Evolutionary conservation across 2,888 invertebrate genomes (phyloP).

Genomic region (Eupithecia exiguata): DNA sequence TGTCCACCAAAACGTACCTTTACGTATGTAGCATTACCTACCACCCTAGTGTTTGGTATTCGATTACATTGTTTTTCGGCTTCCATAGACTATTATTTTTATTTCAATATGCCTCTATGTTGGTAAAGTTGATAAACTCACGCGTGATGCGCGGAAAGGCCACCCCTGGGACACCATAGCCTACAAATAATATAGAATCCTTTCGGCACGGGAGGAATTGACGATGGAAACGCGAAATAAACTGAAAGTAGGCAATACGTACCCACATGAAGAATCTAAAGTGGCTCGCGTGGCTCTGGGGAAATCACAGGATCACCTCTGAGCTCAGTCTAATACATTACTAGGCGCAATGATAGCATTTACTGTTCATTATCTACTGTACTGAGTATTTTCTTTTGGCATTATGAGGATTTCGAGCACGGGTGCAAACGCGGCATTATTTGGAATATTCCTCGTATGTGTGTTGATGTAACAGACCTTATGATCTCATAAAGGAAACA

Average conservation of each 20-base stretch:
- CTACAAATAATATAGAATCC: slow-evolving; percentile 28
- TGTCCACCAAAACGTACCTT: background rate
- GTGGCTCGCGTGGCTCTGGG: slow-evolving; percentile 57
- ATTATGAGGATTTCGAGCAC: background rate
- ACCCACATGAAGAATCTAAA: slow-evolving; percentile 51
- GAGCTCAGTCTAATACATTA: slow-evolving; percentile 47
- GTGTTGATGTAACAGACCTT: background rate
- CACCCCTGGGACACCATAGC: slow-evolving; percentile 26
- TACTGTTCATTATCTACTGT: slow-evolving; percentile 30
- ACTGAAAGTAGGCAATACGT: slow-evolving; percentile 45
- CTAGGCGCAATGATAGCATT: slow-evolving; percentile 36
- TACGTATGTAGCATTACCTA: background rate
- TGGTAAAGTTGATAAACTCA: slow-evolving; percentile 21
- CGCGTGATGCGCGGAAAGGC: slow-evolving; percentile 25
- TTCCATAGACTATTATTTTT: background rate
- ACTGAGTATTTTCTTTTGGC: background rate
- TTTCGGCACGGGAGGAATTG: slow-evolving; percentile 33
- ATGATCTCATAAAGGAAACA: background rate
- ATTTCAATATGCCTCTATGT: slow-evolving; percentile 11
- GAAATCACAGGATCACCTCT: slow-evolving; percentile 64
- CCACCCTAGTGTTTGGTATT: background rate
- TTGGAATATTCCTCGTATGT: background rate
- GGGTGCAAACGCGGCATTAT: background rate
- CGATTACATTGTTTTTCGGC: background rate
- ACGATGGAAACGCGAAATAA: slow-evolving; percentile 45